Evolutionary conservation across 2,888 invertebrate species (phyloP).

Genomic region (Drosophila paracracens): DNA sequence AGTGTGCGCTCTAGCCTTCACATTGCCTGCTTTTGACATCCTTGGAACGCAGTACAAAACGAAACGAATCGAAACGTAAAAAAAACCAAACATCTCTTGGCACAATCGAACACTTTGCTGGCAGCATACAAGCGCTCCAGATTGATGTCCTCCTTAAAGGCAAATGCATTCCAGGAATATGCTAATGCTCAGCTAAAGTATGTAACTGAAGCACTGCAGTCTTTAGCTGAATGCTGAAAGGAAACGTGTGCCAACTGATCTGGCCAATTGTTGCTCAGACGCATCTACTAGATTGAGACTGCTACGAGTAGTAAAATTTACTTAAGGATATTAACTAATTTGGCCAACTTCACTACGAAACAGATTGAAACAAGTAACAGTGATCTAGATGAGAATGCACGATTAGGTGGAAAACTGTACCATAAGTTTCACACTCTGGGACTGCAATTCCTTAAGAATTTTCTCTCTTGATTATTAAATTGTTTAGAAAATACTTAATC

Average conservation of each 20-base stretch:
- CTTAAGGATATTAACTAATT: background rate
- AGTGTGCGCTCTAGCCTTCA: conserved; percentile 8
- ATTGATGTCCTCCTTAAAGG: conserved; percentile 56
- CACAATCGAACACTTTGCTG: conserved; percentile 36
- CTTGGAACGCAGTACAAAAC: conserved; percentile 17
- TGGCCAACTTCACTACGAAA: background rate
- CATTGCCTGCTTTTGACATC: conserved; percentile 32
- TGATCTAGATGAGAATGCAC: background rate
- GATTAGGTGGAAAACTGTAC: background rate
- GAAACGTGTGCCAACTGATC: conserved; percentile 7
- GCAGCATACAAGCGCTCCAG: conserved; percentile 29
- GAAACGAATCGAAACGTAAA: background rate
- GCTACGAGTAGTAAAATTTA: no score
- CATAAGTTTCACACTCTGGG: background rate
- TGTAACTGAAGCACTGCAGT: background rate
- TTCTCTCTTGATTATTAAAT: background rate
- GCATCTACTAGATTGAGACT: background rate
- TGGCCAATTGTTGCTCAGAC: background rate
- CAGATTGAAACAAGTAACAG: background rate
- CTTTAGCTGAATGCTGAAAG: conserved; percentile 10
- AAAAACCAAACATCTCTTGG: conserved; percentile 13
- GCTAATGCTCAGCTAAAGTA: conserved; percentile 38
- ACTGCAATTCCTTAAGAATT: background rate
- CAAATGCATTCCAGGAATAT: conserved; percentile 54
- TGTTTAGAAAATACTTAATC: background rate